A percentile compares a stretch with the other conserved stretches of the same genome.
These are phyloP conservation scores for Steinernema scapterisci DNA, from an alignment of 2,888 invertebrate genomes.

Conservation along the genomic window DNA sequence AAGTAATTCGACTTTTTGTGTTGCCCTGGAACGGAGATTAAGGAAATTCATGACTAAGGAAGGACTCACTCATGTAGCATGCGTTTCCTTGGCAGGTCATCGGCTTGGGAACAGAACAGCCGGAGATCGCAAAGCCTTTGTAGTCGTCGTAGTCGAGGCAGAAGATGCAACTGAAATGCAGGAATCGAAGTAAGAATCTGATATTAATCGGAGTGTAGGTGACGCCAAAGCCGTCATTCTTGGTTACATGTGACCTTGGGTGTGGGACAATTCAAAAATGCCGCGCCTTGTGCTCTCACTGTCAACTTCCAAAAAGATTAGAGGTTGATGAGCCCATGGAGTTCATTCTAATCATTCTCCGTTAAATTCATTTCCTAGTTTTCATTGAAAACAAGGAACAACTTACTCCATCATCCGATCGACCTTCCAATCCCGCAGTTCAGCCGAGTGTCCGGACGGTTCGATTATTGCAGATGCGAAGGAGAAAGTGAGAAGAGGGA, in stretches of 20 bases:
- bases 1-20: slow-evolving; percentile 44
- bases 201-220: no score
- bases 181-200: no score
- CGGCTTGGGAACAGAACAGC: slow-evolving; percentile 37
- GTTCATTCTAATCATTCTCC: no score
- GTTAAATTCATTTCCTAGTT: no score
- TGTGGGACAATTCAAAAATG: no score
- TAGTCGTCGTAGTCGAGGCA: slow-evolving; percentile 49
- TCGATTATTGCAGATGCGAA: not conserved
- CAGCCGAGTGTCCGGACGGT: not conserved
- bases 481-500: not conserved
- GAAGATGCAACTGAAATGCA: slow-evolving; percentile 44
- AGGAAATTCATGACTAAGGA: not conserved
- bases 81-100: slow-evolving; percentile 42
- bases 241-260: no score
- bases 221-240: no score
- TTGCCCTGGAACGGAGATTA: slow-evolving; percentile 35
- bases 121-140: slow-evolving; percentile 42
- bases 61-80: slow-evolving; percentile 44
- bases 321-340: no score
- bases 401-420: slow-evolving; percentile 29
- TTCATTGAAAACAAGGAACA: not conserved
- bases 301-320: no score
- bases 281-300: no score
- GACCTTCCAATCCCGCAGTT: slow-evolving; percentile 9